Base-by-base conservation (phyloP, 2,888 invertebrate genomes). In the Lamellibrachia columna region DNA sequence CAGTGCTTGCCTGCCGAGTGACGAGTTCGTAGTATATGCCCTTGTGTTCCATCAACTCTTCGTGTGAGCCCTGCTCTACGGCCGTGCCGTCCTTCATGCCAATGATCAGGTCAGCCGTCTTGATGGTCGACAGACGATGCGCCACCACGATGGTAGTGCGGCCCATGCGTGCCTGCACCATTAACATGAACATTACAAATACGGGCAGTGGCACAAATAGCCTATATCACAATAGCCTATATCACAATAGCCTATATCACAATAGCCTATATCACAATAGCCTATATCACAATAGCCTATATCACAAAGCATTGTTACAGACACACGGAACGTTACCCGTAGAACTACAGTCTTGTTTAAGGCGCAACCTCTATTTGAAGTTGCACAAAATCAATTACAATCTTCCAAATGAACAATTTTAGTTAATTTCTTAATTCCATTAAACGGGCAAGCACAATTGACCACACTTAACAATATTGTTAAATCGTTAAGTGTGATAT, bases 21-120 rank as follows among this genome's bases (percentile, higher is more conserved):
- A 97, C 97, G 94, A 97, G 96, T n/a, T 96, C 95, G 94, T 96
- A 95, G 95, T 97, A 97, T 7, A 97, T 94, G 91, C 97, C 97
- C 91, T 94, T 93, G 52, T 97, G 95, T 92, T 94, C 93, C 96
- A 97, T 96, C 60, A 97, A 95, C 93, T 97, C 96, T 91, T 96
- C 95, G 93, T 97, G 97, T n/a, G 96, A 97, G 55, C 97, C 97
- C 91, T 95, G 93, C 94, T 97, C 97, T 2, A 96, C 96, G 91
- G 97, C 96, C 22, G 95, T 93, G 3, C 97, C 98, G 92, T 97
- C 97, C 93, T 96, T 95, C 94, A 97, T 96, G 2, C 96, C 96
- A 93, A 96, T 96, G 92, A 97, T 97, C 92, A 96, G 95, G 94
- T 97, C 97, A 22, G 97, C 97, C 90, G 96, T 97, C 94, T 96